Evolutionary conservation across 2,888 invertebrate genomes (phyloP).

Genomic region (Hydroisotoma schaefferi): DNA sequence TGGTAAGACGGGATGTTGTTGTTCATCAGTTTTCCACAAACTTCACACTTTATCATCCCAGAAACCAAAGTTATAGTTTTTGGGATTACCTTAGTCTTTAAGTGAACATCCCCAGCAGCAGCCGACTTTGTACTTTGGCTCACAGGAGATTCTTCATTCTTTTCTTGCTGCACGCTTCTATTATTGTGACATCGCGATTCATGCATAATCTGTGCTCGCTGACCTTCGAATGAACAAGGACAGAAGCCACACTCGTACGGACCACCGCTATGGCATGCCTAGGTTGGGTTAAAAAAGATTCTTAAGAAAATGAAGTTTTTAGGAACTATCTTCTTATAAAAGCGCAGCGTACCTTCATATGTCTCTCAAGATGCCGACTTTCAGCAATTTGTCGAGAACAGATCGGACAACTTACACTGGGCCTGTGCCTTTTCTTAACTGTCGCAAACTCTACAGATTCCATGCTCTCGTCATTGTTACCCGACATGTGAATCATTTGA

Average conservation of each 20-base stretch:
- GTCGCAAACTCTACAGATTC: too few species aligned
- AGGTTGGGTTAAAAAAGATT: too few species aligned
- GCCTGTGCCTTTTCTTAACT: too few species aligned
- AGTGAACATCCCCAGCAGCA: too few species aligned
- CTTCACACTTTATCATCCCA: too few species aligned
- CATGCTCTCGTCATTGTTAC: not conserved
- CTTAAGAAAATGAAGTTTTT: not conserved
- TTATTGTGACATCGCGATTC: not conserved
- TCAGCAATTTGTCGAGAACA: not conserved
- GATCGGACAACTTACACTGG: conserved; percentile 1
- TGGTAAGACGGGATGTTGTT: too few species aligned
- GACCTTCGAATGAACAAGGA: not conserved
- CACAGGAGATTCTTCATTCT: too few species aligned
- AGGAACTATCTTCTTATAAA: not conserved
- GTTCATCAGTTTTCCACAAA: too few species aligned
- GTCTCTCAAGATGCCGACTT: not conserved
- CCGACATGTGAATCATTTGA: conserved; percentile 3
- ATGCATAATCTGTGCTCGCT: not conserved
- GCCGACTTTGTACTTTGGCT: too few species aligned
- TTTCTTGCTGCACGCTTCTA: too few species aligned
- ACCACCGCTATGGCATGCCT: conserved; percentile 7
- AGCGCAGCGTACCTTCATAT: conserved; percentile 2
- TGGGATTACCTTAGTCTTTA: too few species aligned
- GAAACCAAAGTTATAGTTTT: too few species aligned
- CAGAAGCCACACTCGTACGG: not conserved